Conservation (phyloP, 2,888 invertebrate species). For the Ceratothoa steindachneri region DNA sequence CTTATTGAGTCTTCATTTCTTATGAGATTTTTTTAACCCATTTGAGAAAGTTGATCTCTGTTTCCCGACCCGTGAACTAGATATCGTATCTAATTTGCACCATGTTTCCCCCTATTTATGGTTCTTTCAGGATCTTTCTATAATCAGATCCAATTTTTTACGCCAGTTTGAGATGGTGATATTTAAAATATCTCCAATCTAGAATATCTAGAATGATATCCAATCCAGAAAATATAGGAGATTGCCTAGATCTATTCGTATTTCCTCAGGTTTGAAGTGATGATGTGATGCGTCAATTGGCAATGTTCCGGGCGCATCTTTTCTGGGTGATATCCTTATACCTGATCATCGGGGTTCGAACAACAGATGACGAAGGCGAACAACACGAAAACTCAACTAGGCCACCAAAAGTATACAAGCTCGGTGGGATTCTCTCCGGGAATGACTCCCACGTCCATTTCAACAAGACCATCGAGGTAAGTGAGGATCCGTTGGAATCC, state of each 20-base stretch:
- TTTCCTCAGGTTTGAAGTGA: constrained; percentile 16
- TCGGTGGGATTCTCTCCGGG: constrained; percentile 86
- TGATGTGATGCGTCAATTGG: constrained; percentile 38
- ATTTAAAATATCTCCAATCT: not conserved
- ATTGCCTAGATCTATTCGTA: not conserved
- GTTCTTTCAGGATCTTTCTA: too few relatives aligned
- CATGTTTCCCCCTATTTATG: too few relatives aligned
- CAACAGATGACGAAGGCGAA: not conserved
- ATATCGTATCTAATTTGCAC: too few relatives aligned
- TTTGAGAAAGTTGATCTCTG: too few relatives aligned
- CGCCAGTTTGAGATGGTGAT: not conserved
- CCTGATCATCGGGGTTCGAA: not conserved
- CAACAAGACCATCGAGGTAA: constrained; percentile 74
- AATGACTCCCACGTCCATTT: constrained; percentile 75
- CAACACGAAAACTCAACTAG: not conserved
- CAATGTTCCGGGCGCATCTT: constrained; percentile 11
- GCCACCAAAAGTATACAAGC: constrained; percentile 62
- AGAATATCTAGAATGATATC: not conserved
- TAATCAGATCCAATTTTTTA: too few relatives aligned
- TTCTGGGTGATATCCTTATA: not conserved
- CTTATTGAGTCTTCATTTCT: too few relatives aligned
- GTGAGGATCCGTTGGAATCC: not conserved
- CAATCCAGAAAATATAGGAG: constrained; percentile 3
- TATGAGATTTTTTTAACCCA: too few relatives aligned
- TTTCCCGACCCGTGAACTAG: too few relatives aligned